Evolutionary conservation across 2,113 vertebrate species (phyloP).

Genomic region (Tragulus kanchil): DNA sequence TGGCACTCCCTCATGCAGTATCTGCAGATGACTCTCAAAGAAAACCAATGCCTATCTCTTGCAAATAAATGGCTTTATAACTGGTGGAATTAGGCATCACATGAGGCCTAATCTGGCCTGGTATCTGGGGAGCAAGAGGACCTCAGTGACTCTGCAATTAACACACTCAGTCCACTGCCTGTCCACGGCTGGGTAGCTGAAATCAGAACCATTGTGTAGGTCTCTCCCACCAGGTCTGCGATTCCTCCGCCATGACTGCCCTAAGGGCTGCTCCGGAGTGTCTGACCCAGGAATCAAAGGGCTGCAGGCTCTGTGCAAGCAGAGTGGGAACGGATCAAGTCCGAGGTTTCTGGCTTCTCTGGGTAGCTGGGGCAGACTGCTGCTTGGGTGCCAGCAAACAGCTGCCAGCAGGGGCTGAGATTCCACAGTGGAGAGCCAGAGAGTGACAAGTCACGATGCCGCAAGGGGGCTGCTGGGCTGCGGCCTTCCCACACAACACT

Average conservation of each 20-base stretch:
- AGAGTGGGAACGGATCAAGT: neutral
- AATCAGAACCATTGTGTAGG: neutral
- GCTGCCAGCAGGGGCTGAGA: neutral
- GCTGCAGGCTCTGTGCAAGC: neutral
- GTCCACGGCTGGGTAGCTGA: neutral
- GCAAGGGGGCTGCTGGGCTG: neutral
- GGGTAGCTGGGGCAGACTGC: no score
- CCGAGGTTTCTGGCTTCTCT: neutral
- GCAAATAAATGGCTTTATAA: neutral
- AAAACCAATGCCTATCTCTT: neutral
- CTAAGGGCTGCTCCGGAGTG: neutral
- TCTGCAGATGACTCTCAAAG: neutral
- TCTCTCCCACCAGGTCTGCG: neutral
- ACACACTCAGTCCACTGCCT: neutral
- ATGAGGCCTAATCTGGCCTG: neutral
- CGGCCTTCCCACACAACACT: neutral
- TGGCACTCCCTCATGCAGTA: neutral
- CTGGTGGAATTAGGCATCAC: neutral
- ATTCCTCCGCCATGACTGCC: fast-evolving
- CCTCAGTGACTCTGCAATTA: neutral
- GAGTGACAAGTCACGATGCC: neutral
- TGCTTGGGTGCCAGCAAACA: neutral
- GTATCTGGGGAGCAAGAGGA: neutral
- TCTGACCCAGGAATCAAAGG: neutral
- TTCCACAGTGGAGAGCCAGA: neutral